These are phyloP conservation scores for Excalfactoria chinensis DNA, from an alignment of 2,113 vertebrate species.

Conservation along the genomic window DNA sequence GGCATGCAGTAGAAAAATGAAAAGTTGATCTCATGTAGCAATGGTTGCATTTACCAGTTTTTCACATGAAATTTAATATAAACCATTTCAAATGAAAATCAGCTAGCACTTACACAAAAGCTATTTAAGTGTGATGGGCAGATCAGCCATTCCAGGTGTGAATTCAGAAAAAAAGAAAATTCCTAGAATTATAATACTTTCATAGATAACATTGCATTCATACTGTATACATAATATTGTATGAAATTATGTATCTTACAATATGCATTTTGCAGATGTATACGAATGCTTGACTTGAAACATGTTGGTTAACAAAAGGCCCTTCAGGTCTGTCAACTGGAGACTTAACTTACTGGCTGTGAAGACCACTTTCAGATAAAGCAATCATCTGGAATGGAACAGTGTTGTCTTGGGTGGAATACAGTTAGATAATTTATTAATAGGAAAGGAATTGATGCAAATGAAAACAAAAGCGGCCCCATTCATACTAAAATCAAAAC, in stretches of 20 bases:
- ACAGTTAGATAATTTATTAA: conserved; percentile 7
- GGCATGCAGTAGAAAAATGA: background rate
- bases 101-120: background rate
- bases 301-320: background rate
- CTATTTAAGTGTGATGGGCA: background rate
- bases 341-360: background rate
- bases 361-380: conserved; percentile 18
- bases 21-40: background rate
- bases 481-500: conserved; percentile 25
- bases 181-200: background rate
- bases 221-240: background rate
- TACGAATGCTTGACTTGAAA: background rate
- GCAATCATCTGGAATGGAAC: conserved; percentile 8
- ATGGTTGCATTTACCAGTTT: background rate
- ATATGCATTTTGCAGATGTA: background rate
- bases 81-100: background rate
- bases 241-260: background rate
- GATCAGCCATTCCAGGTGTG: background rate
- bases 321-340: background rate
- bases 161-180: background rate
- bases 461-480: background rate
- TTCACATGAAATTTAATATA: background rate
- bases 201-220: background rate
- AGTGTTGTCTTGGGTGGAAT: background rate
- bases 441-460: conserved; percentile 27